Percentiles rank a stretch among this genome's conserved stretches.
These are phyloP conservation scores for Anoplophora glabripennis DNA, from an alignment of 1,140 invertebrate genomes.

Conservation along the genomic window DNA sequence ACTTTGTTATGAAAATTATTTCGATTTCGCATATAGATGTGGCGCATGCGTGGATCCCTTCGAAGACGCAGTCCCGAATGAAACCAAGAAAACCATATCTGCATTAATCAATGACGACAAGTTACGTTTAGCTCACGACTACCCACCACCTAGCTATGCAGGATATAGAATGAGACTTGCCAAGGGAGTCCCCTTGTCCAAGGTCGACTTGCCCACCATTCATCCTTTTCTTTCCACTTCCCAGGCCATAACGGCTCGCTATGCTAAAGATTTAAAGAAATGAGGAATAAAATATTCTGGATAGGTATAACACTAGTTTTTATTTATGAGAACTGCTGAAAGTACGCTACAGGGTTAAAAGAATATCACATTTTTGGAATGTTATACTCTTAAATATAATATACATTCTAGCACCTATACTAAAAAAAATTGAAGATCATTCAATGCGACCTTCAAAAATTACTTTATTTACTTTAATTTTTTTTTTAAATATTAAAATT, in stretches of 20 bases:
- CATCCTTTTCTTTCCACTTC: constrained; percentile 36
- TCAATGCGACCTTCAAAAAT: too few relatives aligned
- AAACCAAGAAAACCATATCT: constrained; percentile 38
- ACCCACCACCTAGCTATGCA: constrained; percentile 33
- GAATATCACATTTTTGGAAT: too few relatives aligned
- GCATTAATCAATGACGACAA: constrained; percentile 40
- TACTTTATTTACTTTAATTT: too few relatives aligned
- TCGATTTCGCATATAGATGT: constrained; percentile 22
- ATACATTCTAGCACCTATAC: too few relatives aligned
- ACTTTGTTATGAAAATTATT: constrained; percentile 7
- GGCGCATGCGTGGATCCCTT: constrained; percentile 35
- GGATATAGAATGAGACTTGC: constrained; percentile 37
- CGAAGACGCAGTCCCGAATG: constrained; percentile 28
- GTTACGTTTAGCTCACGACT: constrained; percentile 40
- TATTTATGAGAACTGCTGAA: too few relatives aligned
- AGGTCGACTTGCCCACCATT: constrained; percentile 29
- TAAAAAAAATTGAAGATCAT: too few relatives aligned
- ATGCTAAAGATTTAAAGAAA: constrained; percentile 20
- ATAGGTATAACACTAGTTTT: too few relatives aligned
- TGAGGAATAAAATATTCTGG: too few relatives aligned
- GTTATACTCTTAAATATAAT: too few relatives aligned
- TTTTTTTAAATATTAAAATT: too few relatives aligned
- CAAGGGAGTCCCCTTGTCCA: constrained; percentile 31
- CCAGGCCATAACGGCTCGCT: constrained; percentile 33
- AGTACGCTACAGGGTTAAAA: too few relatives aligned